phyloP scores from a whole-genome alignment of 2,888 invertebrate genomes.

The Drosophila quinaria region DNA sequence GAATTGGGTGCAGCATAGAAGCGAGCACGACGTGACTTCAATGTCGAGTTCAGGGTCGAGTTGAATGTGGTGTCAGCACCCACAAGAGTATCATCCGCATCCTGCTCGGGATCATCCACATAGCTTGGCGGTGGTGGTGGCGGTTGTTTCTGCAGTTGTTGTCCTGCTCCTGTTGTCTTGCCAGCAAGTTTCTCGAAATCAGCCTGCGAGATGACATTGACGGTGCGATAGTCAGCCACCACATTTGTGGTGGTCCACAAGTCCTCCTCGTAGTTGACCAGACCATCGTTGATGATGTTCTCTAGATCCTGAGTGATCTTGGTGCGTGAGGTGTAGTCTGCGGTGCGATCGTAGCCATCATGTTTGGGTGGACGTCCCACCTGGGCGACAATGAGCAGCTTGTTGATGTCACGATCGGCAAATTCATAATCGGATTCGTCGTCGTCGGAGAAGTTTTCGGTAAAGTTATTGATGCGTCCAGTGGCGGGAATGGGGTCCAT shows the following conservation, averaged over 20 bases:
- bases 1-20: constrained; percentile 98
- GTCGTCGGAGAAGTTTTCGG: constrained; percentile 90
- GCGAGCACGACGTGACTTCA: constrained; percentile 88
- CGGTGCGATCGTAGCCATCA: constrained; percentile 95
- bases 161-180: constrained; percentile 65
- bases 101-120: constrained; percentile 81
- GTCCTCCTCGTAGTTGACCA: constrained; percentile 98
- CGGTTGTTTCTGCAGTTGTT: constrained; percentile 85
- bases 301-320: constrained; percentile 98
- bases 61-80: constrained; percentile 70
- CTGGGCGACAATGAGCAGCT: constrained; percentile 98
- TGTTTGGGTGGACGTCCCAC: constrained; percentile 90
- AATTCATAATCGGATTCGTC: constrained; percentile 95
- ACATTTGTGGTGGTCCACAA: constrained; percentile 90
- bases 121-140: constrained; percentile 93
- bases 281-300: constrained; percentile 98
- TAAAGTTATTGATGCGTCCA: constrained; percentile 93
- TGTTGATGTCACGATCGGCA: constrained; percentile 96
- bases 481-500: constrained; percentile 89
- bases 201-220: constrained; percentile 95
- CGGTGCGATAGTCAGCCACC: constrained; percentile 91
- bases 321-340: constrained; percentile 94
- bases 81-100: constrained; percentile 60
- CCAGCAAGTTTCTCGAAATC: constrained; percentile 92
- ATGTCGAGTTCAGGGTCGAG: constrained; percentile 78